Evolutionary conservation across 2,113 vertebrate species (phyloP), one percentile per base, ranked within the genome.

Genomic region (Mola mola): DNA sequence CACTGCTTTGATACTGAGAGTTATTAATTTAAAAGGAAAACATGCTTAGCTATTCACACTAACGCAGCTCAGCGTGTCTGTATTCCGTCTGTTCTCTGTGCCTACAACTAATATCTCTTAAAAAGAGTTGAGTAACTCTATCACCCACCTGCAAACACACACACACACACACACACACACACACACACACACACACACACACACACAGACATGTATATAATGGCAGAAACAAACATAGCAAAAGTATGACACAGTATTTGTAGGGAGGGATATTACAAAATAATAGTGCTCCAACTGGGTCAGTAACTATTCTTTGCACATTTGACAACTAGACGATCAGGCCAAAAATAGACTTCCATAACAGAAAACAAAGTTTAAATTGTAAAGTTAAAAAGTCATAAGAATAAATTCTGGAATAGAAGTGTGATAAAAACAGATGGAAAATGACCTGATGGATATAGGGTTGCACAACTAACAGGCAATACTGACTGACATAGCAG

Each of bases 61-160:
- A 34, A 46, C 57, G 56, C 33, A 51, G 41, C 19, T 51, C 26
- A 24, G 44, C 49, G 26, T 53, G 41, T 59, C 36, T 69, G 2
- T 11, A 28, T 50, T 69, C 20, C 44, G 15, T 71, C 29, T 37
- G 50, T 20, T 68, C 28, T 68, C 22, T 64, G 7, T 1, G 0
- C 31, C 42, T 24, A 58, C 15, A 26, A 57, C n/a, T n/a, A n/a
- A n/a, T n/a, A n/a, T n/a, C n/a, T 77, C 6, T 63, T 53, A 63
- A 49, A 65, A 73, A 68, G 34, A 82, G 22, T 19, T 12, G 69
- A 82, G 82, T 78, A 68, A 29, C 34, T 73, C 28, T 21, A 13
- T 50, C 40, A 9, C 50, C 56, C 56, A 62, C 56, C 59, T 67
- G 25, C 43, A 52, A 58, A 49, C 50, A 61, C n/a, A 31, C 42